These are phyloP conservation scores for Spisula subtruncata DNA, from an alignment of 2,888 invertebrate genomes.

Conservation along the genomic window DNA sequence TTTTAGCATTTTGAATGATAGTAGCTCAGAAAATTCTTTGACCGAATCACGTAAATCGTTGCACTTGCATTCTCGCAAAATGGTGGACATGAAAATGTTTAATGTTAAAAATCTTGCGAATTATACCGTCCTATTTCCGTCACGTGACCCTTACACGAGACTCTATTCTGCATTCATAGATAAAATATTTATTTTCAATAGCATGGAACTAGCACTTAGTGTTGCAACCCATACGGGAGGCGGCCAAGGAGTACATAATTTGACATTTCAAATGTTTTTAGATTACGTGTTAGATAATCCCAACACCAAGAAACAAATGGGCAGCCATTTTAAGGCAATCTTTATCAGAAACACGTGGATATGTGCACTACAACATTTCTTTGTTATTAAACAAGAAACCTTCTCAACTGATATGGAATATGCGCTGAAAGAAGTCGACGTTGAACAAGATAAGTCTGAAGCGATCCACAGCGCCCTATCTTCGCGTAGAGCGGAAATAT, in stretches of 20 bases:
- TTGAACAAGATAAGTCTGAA: neutral
- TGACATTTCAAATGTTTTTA: constrained; percentile 12
- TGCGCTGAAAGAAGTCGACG: neutral
- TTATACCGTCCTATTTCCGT: neutral
- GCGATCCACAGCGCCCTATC: neutral
- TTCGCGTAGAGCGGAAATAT: neutral
- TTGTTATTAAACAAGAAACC: neutral
- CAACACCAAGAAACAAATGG: neutral
- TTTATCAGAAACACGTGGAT: neutral
- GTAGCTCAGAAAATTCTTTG: neutral
- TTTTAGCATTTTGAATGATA: neutral
- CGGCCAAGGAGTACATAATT: neutral
- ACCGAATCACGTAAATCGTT: neutral
- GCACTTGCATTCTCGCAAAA: neutral
- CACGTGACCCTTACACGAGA: neutral
- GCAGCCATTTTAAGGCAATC: neutral
- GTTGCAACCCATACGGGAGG: neutral
- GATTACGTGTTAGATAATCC: neutral
- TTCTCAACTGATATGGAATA: neutral
- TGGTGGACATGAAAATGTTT: neutral
- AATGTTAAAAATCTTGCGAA: neutral
- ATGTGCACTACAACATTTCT: neutral
- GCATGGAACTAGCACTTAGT: neutral
- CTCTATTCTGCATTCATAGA: neutral
- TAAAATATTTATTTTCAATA: neutral